Base-by-base conservation (phyloP, 2,113 vertebrate genomes). In the Tragelaphus buxtoni region DNA sequence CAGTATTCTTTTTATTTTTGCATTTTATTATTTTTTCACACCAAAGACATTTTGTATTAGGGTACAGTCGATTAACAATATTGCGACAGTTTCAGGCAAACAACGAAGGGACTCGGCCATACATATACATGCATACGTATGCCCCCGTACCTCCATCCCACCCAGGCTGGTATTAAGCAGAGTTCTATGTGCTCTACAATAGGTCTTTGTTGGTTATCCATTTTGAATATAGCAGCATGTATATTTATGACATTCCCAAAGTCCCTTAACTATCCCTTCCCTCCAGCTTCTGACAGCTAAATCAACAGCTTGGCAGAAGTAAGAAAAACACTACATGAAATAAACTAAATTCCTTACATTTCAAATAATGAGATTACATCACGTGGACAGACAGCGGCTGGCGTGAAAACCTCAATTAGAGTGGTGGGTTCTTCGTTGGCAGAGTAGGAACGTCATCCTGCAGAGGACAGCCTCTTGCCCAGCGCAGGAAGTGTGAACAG, bases 301-400 rank as follows among this genome's bases (percentile, higher is more conserved):
- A 90, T 90, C 61, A 81, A 42, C 88, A 81, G 8, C 4, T 55
- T 58, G 76, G 76, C 69, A 9, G n/a, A 10, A 9, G 35, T 22
- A 80, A 97, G 74, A 84, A 88, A 79, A 60, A 55, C 24, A 60
- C 26, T 4, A 47, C 11, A 39, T 84, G 88, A 82, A 81, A 86
- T 55, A 79, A 79, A 95, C 56, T 53, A 72, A 72, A 91, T 63
- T 79, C 77, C 89, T 90, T 63, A 96, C 39, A 79, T 93, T 92
- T 93, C 58, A 89, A 53, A 53, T 45, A 84, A 92, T 91, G 82
- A 97, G 51, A 17, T 35, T 86, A 13, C 17, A 84, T 91, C 20
- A 51, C 55, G 79, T n/a, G 14, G 42, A 55, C 42, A 80, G 45
- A 69, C 0, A 81, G 16, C 86, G 17, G 3, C 42, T 58, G 84